These are phyloP conservation scores for Pan troglodytes DNA, from an alignment of 2,113 vertebrate genomes.

Conservation along the genomic window NHGRI_mPanTro3-v2.1_pri NC_072416.2:70926501-70927000, in stretches of 20 bases:
- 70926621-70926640: background rate
- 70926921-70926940: background rate
- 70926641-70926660: background rate
- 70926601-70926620: constrained; percentile 11
- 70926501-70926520: background rate
- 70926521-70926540: background rate
- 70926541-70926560: background rate
- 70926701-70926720: background rate
- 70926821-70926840: background rate
- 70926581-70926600: background rate
- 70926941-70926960: background rate
- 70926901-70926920: background rate
- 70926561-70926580: background rate
- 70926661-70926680: background rate
- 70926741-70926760: background rate
- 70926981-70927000: background rate
- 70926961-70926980: background rate
- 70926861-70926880: background rate
- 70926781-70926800: constrained; percentile 4
- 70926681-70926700: background rate
- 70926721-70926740: background rate
- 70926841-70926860: background rate
- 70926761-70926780: background rate
- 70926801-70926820: background rate
- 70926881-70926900: background rate